Base-by-base conservation (phyloP, 2,888 invertebrate species). In the Oscheius sp. region DNA sequence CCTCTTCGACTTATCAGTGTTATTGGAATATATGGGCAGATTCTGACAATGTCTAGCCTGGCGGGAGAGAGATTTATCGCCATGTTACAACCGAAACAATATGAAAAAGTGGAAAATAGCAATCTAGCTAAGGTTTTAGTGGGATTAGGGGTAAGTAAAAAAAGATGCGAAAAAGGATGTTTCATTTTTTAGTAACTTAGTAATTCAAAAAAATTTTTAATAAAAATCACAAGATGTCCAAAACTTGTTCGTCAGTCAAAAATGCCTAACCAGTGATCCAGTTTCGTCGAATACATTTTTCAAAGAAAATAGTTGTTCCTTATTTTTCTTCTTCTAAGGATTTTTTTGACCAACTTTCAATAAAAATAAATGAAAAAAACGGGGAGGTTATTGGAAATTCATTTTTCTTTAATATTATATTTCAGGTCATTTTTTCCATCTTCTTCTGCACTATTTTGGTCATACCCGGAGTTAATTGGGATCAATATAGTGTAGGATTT, bases 391-490 rank as follows among this genome's bases (percentile, higher is more conserved):
- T n/a, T n/a, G n/a, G n/a, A n/a, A n/a, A n/a, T n/a, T n/a, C n/a
- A n/a, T n/a, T n/a, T n/a, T 26, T 30, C 28, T 26, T n/a, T 22
- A 57, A 9, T 20, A 4, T n/a, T 22, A 41, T 20, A 33, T 6
- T 64, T 51, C 26, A 64, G 64, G 38, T 38, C 1, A 20, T 64
- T 1, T 64, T 64, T 38, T 26, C 64, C 2, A 6, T 64, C 1
- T 36, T 28, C 2, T 64, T 51, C 22, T 64, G 64, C 28, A 20
- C 26, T 20, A 14, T 26, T 36, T 28, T 64, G 17, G 8, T 64
- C 4, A 36, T 51, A 51, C 64, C 64, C 17, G 64, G 64, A 36
- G 51, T 64, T 12, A 41, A 64, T 54, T 64, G 50, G 64, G 38
- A 33, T 1, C 50, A 51, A 14, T 30, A 51, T 14, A 54, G 28